Percentiles rank a stretch among this genome's conserved stretches.
Evolutionary conservation across 2,113 vertebrate genomes (phyloP).

Genomic region (Forbesichthys papilliferus): DNA sequence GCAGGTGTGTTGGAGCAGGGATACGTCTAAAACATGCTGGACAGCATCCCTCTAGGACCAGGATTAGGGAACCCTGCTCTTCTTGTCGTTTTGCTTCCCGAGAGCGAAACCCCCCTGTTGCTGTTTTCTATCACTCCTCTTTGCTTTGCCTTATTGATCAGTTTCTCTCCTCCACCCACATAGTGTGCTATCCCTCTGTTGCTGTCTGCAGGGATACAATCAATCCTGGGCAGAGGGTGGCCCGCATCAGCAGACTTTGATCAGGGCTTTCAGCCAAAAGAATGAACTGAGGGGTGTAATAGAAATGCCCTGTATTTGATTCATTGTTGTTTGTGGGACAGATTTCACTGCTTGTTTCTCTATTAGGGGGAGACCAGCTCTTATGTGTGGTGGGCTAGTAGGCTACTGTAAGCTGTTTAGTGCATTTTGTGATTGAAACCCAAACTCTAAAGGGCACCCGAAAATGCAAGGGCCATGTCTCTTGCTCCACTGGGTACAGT

Average conservation of each 20-base stretch:
- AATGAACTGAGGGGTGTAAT: neutral
- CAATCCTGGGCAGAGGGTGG: slow-evolving; percentile 20
- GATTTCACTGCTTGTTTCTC: neutral
- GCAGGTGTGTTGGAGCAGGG: too few relatives aligned
- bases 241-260: slow-evolving; percentile 47
- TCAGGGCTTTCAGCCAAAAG: slow-evolving; percentile 13
- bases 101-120: slow-evolving; percentile 41
- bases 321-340: neutral
- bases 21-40: too few relatives aligned
- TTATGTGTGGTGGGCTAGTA: neutral
- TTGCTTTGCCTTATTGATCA: slow-evolving; percentile 31
- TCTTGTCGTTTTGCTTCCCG: neutral
- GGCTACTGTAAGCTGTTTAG: neutral
- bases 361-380: too few relatives aligned
- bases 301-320: slow-evolving; percentile 1
- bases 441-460: too few relatives aligned
- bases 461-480: too few relatives aligned
- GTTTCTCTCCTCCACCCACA: slow-evolving; percentile 51
- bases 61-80: too few relatives aligned
- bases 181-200: slow-evolving; percentile 47
- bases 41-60: too few relatives aligned
- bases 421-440: too few relatives aligned
- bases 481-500: too few relatives aligned
- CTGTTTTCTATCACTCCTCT: slow-evolving; percentile 26
- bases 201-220: slow-evolving; percentile 42